Conservation (phyloP, 2,888 invertebrate species). For the Seira musarum region DNA sequence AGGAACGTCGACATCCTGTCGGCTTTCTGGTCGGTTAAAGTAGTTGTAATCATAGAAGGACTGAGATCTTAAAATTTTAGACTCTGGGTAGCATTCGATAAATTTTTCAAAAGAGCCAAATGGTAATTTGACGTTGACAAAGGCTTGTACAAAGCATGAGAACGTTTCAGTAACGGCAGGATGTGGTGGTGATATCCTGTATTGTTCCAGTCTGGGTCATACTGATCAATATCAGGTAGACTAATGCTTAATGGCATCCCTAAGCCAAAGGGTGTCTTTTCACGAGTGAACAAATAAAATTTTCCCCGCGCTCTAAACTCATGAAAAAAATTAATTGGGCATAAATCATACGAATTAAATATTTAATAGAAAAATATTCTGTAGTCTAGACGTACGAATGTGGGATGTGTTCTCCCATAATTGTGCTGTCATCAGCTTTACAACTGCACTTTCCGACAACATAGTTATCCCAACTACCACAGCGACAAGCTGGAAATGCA, state of each 20-base stretch:
- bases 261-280: slow-evolving; percentile 50
- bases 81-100: too few relatives aligned
- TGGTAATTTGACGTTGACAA: too few relatives aligned
- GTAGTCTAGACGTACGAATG: too few relatives aligned
- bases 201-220: slow-evolving; percentile 47
- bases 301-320: slow-evolving; percentile 47
- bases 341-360: too few relatives aligned
- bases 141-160: too few relatives aligned
- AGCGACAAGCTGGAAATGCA: slow-evolving; percentile 66
- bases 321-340: slow-evolving; percentile 1
- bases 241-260: slow-evolving; percentile 41
- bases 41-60: too few relatives aligned
- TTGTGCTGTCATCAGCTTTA: slow-evolving; percentile 40
- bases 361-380: neutral
- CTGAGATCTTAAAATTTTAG: too few relatives aligned
- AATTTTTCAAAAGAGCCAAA: too few relatives aligned
- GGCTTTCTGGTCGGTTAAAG: too few relatives aligned
- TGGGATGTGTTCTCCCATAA: slow-evolving; percentile 66
- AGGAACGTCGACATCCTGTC: too few relatives aligned
- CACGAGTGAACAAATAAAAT: slow-evolving; percentile 56
- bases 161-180: slow-evolving; percentile 1
- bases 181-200: slow-evolving; percentile 33
- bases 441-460: slow-evolving; percentile 62
- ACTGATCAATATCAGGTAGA: slow-evolving; percentile 50
- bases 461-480: slow-evolving; percentile 61